A percentile compares a stretch with the other conserved stretches of the same genome.
These are phyloP conservation scores for Hemicentrotus pulcherrimus DNA, from an alignment of 35 echinoderm and acorn worm genomes.

Conservation along the genomic window DNA sequence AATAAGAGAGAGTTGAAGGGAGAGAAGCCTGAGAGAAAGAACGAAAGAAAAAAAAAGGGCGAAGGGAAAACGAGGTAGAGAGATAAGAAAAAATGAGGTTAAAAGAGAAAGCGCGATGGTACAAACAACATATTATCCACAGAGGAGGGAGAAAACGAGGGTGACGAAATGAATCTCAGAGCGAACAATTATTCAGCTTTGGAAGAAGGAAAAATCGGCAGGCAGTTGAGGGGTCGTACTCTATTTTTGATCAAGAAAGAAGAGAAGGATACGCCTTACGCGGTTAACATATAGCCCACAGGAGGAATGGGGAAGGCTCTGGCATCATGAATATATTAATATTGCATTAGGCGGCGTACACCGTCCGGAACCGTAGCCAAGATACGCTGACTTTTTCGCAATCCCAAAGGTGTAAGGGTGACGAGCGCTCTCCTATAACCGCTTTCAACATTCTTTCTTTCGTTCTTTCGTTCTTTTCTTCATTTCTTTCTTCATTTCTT, in stretches of 20 bases:
- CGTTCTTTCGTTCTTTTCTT: neutral
- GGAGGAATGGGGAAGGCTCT: neutral
- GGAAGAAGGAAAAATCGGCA: neutral
- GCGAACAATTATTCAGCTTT: neutral
- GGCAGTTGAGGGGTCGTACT: constrained; percentile 39
- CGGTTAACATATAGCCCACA: constrained; percentile 44
- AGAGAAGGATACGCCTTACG: constrained; percentile 29
- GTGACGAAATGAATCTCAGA: constrained; percentile 13
- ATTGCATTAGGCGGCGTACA: constrained; percentile 30
- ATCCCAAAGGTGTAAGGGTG: constrained; percentile 3
- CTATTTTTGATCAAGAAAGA: constrained; percentile 19
- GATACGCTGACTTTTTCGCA: neutral
- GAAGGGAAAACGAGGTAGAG: neutral
- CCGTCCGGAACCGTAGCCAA: constrained; percentile 1
- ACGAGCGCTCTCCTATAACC: constrained; percentile 17
- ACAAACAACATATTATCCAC: neutral
- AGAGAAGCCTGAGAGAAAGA: neutral
- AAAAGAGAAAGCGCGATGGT: neutral
- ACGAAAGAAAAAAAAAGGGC: neutral
- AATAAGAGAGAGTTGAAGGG: neutral
- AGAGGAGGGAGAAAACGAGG: constrained; percentile 10
- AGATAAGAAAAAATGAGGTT: neutral
- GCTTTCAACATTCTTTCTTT: neutral
- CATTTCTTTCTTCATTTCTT: neutral
- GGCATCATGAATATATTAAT: constrained; percentile 31